phyloP scores from a whole-genome alignment of 2,113 vertebrate species.

The Struthio camelus region DNA sequence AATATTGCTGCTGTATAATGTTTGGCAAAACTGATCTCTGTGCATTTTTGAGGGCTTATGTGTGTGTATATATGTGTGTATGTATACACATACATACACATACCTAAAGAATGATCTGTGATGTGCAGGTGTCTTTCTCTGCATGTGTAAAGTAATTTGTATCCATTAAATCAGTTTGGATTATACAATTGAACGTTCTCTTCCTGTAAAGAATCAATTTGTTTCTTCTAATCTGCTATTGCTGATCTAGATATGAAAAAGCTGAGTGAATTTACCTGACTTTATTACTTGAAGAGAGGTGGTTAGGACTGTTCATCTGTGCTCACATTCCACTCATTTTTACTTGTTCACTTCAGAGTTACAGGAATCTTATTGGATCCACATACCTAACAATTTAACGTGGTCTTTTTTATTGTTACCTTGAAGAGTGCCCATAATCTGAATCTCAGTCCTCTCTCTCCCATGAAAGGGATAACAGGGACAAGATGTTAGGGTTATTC shows the following conservation, averaged over 20 bases:
- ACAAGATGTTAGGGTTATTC: background rate
- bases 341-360: background rate
- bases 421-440: background rate
- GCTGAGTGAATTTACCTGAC: background rate
- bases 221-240: background rate
- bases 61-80: accelerated
- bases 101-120: background rate
- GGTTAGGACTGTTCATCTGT: background rate
- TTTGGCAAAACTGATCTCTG: background rate
- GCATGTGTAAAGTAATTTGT: background rate
- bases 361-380: background rate
- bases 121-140: background rate
- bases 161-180: background rate
- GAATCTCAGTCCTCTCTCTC: accelerated
- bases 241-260: background rate
- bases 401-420: background rate
- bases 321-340: background rate
- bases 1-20: background rate
- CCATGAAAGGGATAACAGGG: background rate
- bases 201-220: background rate
- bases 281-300: background rate
- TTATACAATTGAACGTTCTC: background rate
- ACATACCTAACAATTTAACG: background rate
- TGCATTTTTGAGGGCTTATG: accelerated
- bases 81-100: background rate